Conservation (phyloP, 2,888 invertebrate genomes). For the Cancer borealis region DNA sequence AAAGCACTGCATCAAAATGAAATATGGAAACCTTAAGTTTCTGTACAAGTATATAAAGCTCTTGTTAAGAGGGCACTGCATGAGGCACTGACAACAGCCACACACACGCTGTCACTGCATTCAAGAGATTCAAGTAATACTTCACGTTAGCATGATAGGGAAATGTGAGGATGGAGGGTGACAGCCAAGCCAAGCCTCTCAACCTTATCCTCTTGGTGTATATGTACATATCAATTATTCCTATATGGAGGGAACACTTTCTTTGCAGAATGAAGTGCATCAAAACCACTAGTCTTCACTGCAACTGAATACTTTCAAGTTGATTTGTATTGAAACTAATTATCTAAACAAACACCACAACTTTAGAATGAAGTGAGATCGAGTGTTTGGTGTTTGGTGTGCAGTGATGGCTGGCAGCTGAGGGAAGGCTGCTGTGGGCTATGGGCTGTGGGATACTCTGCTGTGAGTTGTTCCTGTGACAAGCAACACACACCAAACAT, state of each 20-base stretch:
- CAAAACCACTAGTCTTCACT: neutral
- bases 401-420: neutral
- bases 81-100: neutral
- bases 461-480: neutral
- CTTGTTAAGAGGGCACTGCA: neutral
- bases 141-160: constrained; percentile 78
- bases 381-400: neutral
- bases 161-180: constrained; percentile 78
- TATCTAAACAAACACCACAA: neutral
- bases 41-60: constrained; percentile 10
- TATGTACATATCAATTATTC: constrained; percentile 27
- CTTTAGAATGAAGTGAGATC: neutral
- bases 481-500: neutral
- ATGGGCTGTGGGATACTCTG: neutral
- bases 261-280: neutral
- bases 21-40: neutral
- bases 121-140: constrained; percentile 7
- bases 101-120: neutral
- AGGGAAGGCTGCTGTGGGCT: neutral
- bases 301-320: neutral
- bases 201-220: neutral
- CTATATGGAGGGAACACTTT: constrained; percentile 2
- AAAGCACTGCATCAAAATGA: neutral
- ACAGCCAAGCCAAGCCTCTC: constrained; percentile 76
- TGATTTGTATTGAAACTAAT: neutral